These are phyloP conservation scores for Xyliphius kryptos DNA, from an alignment of 2,113 vertebrate genomes.

Conservation along the genomic window DNA sequence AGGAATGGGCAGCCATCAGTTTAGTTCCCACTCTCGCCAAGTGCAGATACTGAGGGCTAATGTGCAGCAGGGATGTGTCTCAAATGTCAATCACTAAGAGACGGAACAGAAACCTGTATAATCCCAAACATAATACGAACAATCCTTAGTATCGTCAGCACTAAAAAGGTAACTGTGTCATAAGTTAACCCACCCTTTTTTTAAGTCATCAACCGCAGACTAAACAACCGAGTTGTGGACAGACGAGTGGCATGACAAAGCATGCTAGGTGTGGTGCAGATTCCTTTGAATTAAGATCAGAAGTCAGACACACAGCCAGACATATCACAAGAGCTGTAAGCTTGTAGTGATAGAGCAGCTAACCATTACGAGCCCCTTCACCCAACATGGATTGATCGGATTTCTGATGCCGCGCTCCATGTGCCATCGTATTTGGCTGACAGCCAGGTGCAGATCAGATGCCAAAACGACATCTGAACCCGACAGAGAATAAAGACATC, in stretches of 20 bases:
- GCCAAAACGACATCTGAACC: constrained; percentile 18
- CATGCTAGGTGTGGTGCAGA: not conserved
- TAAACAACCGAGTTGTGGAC: not conserved
- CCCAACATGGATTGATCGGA: constrained; percentile 22
- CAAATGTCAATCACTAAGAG: constrained; percentile 10
- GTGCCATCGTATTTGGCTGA: constrained; percentile 23
- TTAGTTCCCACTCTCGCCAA: constrained; percentile 28
- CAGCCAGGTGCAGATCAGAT: constrained; percentile 21
- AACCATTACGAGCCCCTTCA: constrained; percentile 17
- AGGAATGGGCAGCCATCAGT: constrained; percentile 36
- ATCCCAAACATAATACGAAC: not conserved
- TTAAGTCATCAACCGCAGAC: not conserved
- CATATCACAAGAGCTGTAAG: not conserved
- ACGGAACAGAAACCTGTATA: not conserved
- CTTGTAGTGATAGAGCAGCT: not conserved
- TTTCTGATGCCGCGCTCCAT: constrained; percentile 24
- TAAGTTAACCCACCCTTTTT: not conserved
- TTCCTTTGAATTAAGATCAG: not conserved
- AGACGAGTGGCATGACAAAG: not conserved
- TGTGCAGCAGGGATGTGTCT: constrained; percentile 12
- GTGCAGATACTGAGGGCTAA: constrained; percentile 12
- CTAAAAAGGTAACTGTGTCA: not conserved
- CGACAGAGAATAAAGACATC: constrained; percentile 16
- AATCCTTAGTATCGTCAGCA: not conserved
- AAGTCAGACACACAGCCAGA: not conserved